A percentile compares a stretch with the other conserved stretches of the same genome.
Evolutionary conservation across 1,140 invertebrate genomes (phyloP).

Genomic region (Belonocnema kinseyi): DNA sequence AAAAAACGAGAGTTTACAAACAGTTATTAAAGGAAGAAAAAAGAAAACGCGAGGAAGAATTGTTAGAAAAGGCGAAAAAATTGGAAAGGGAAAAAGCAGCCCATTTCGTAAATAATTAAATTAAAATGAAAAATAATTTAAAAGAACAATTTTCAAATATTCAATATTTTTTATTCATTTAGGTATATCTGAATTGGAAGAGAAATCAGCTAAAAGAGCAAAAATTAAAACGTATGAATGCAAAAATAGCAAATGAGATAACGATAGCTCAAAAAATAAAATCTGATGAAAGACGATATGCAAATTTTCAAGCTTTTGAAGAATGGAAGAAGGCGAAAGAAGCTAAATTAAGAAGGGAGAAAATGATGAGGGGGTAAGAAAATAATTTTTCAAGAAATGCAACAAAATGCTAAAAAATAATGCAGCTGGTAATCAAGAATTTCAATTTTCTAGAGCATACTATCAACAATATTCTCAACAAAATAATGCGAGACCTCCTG

Average conservation of each 20-base stretch:
- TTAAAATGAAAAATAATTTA: not conserved
- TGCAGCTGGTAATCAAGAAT: not conserved
- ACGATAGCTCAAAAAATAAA: conserved; percentile 18
- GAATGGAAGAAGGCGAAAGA: conserved; percentile 34
- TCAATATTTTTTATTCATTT: not conserved
- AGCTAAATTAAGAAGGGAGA: conserved; percentile 22
- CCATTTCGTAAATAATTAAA: conserved; percentile 18
- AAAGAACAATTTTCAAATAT: not conserved
- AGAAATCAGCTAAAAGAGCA: conserved; percentile 1
- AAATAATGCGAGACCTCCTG: not conserved
- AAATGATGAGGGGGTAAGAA: conserved; percentile 11
- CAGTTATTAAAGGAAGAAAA: conserved; percentile 36
- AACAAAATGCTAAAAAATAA: not conserved
- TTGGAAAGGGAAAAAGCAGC: conserved; percentile 36
- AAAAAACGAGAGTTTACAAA: conserved; percentile 39
- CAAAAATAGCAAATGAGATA: conserved; percentile 26
- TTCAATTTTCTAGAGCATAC: no score
- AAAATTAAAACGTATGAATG: conserved; percentile 11
- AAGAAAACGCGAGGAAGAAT: conserved; percentile 31
- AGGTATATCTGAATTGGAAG: conserved; percentile 39
- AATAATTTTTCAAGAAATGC: not conserved
- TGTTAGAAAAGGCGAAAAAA: conserved; percentile 31
- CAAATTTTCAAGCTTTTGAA: conserved; percentile 33
- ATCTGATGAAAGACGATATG: conserved; percentile 31
- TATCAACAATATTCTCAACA: not conserved